Base-by-base conservation (phyloP, 2,113 vertebrate genomes). In the Siphamia tubifer region DNA sequence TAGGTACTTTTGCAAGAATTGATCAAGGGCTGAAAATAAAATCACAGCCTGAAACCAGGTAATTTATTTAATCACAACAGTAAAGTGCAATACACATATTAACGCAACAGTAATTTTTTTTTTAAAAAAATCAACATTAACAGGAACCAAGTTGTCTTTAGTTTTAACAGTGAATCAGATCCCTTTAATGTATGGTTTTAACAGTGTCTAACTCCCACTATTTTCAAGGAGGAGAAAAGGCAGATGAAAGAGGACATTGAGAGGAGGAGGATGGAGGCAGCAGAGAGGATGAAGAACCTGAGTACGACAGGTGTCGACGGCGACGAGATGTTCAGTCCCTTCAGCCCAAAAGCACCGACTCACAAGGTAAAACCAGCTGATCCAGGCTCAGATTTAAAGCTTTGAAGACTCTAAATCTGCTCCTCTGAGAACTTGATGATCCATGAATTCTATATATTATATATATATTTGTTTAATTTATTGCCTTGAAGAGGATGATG, bases 221-320 rank as follows among this genome's bases (percentile, higher is more conserved):
- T 5, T 6, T 36, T 16, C n/a, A 58, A 96, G 95, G 93, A 93
- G 77, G 94, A 93, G 75, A 93, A 86, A 53, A 90, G 68, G 19
- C 81, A 64, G 13, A 88, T 90, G 91, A 90, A 86, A 68, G 92
- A 92, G 58, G 91, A 93, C 2, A 91, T 89, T 0, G 91, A 93
- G 77, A 91, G 60, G 78, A 90, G 91, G 77, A 91, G 92, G 81
- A 89, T 82, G 78, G 85, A 89, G 45, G 78, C 86, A 4, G 84
- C 89, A 4, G 93, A 93, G 70, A 92, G 85, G 20, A 92, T 89
- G 81, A 93, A 92, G 82, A 84, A 70, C 3, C 86, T 92, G 8
- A 95, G 91, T 27, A 67, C 75, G 0, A 64, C 68, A 62, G 82
- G 69, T 5, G 24, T 74, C 36, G 92, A 94, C 21, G 88, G 85